Evolutionary conservation across 2,797 vertebrate genomes (phyloP), one percentile per base, ranked within the genome.

Genomic region (Acomys russatus): DNA sequence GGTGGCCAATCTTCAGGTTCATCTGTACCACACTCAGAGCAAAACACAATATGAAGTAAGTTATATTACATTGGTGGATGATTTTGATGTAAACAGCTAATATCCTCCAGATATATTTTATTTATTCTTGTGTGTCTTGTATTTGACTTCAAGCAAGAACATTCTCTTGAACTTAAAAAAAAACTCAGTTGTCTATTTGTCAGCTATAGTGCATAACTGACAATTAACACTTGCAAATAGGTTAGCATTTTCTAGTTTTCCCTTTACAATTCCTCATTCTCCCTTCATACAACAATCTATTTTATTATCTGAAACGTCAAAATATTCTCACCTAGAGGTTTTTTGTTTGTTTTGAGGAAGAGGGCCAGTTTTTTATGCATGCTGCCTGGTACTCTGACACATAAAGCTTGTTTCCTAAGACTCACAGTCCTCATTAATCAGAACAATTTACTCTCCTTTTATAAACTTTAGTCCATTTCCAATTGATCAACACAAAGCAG

Each of bases 271-370:
- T 79, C 28, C 28, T 86, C 68, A 56, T 44, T 78, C 35, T 88
- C 28, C 83, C 6, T 91, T n/a, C 87, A 87, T 88, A 22, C 44
- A 59, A 92, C 1, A 90, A 22, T 17, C 30, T 23, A 64, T 22
- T 23, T 78, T 88, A 80, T 61, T 80, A 86, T 54, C 80, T 88
- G n/a, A 64, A 90, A 87, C 30, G 94, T 35, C 44, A 90, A 90
- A 71, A 82, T 22, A 83, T 56, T 90, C 64, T 85, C 64, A n/a
- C 83, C n/a, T 33, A 1, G 15, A 83, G 12, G 17, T 23, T 35
- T 35, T 35, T 17, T 20, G 33, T 73, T 38, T 44, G 9, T 63
- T 20, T 51, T 30, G 28, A 66, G 30, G 30, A 22, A 38, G 56
- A 38, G n/a, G 7, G 12, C 35, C 25, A 64, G 61, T 9, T 7